Evolutionary conservation across 1,140 invertebrate genomes (phyloP), one percentile per base, ranked within the genome.

Genomic region (Drosophila parabipectinata): DNA sequence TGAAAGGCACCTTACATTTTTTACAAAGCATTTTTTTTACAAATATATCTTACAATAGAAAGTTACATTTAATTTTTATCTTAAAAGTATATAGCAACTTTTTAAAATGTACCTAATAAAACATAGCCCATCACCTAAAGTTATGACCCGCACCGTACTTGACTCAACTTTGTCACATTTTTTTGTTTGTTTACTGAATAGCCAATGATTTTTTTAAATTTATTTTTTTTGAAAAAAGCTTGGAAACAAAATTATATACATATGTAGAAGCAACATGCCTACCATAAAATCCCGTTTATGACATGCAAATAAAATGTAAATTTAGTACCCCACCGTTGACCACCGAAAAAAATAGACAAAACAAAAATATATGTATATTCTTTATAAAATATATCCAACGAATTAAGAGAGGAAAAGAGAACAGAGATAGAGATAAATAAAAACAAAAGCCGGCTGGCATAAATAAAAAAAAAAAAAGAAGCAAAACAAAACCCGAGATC

Each of bases 221-320:
- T 26, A 56, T 78, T 87, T 77, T 37, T 71, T 61, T 62, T 44
- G 50, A 58, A 77, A 30, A 60, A 59, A 8, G 26, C 26, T 28
- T 28, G 26, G 26, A 50, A 45, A 48, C 30, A 48, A 53, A 87
- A 57, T 67, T 57, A 71, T 66, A 41, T 57, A 71, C 61, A 41
- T 66, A 61, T 80, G 66, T 54, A 57, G 15, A 45, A 56, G 30
- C 26, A 44, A 72, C 60, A 72, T 37, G 51, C 63, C 63, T 41
- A 56, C 52, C 64, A 63, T 59, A 55, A 51, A 72, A 55, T 62
- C 53, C 47, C 74, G 69, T 79, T 79, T 75, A 69, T 81, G 68
- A 77, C 81, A 77, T 53, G 77, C 63, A 71, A 85, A 85, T 85
- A 87, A 85, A 85, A 85, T 85, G 81, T 81, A 71, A 87, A 85